phyloP scores from a whole-genome alignment of 2,113 vertebrate genomes.

The Apteryx owenii region DNA sequence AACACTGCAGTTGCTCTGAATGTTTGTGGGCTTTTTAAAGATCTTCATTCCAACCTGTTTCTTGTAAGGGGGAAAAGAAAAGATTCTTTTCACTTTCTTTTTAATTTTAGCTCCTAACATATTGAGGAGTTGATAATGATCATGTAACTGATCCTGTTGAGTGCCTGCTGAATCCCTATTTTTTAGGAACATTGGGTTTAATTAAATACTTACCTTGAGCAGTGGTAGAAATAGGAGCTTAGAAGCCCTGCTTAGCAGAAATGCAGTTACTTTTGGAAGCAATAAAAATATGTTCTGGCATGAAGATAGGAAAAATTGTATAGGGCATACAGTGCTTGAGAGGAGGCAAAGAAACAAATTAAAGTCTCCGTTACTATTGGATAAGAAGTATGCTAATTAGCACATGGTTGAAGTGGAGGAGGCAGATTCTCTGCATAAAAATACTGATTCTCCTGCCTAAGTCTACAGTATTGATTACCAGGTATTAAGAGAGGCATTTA shows the following conservation, averaged over 20 bases:
- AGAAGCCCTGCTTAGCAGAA: neutral
- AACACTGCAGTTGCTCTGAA: neutral
- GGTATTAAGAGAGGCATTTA: neutral
- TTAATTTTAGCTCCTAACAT: neutral
- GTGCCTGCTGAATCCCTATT: neutral
- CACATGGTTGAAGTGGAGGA: neutral
- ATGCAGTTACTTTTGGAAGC: neutral
- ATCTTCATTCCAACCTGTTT: neutral
- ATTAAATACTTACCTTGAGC: neutral
- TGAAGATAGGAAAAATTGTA: neutral
- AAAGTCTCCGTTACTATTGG: rapidly evolving
- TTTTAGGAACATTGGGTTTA: neutral
- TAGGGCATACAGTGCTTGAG: neutral
- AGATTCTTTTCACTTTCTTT: neutral
- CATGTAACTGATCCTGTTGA: neutral
- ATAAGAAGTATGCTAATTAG: neutral
- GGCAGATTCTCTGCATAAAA: neutral
- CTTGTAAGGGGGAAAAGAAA: neutral
- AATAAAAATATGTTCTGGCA: neutral
- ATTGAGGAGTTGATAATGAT: neutral
- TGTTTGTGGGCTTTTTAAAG: neutral
- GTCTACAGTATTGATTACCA: neutral
- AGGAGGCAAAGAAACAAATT: neutral
- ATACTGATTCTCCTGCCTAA: rapidly evolving
- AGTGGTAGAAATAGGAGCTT: neutral